Conservation (phyloP, 2,888 invertebrate species). For the Octonoba sinensis region DNA sequence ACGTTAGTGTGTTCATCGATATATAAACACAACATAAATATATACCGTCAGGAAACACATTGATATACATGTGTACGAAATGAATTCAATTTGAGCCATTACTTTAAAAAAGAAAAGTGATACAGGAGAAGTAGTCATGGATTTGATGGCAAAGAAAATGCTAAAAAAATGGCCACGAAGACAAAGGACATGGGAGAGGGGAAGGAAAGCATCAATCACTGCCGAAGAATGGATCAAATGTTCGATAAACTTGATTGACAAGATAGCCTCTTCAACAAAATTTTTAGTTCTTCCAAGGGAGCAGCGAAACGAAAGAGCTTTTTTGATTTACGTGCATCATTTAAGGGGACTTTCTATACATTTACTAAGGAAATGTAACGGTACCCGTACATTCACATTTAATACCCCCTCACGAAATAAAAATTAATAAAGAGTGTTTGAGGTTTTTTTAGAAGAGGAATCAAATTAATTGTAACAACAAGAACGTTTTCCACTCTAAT, state of each 20-base stretch:
- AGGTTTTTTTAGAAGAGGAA: no score
- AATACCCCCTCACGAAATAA: no score
- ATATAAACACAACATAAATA: no score
- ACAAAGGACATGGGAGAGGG: not conserved
- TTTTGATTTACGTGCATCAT: constrained; percentile 6
- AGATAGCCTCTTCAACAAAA: constrained; percentile 26
- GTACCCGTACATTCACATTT: no score
- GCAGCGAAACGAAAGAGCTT: constrained; percentile 23
- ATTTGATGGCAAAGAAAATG: no score
- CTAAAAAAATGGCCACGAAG: not conserved
- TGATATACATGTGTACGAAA: no score
- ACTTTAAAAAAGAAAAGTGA: not conserved
- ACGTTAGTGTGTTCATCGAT: no score
- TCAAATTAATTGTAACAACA: no score
- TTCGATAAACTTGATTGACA: constrained; percentile 45
- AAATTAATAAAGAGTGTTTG: no score
- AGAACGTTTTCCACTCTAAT: no score
- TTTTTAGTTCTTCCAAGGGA: constrained; percentile 23
- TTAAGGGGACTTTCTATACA: constrained; percentile 3
- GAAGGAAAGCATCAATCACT: constrained; percentile 35
- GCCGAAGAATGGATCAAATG: constrained; percentile 18
- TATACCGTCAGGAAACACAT: no score
- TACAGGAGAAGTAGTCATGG: not conserved
- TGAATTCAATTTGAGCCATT: no score
- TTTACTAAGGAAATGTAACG: not conserved